Base-by-base conservation (phyloP, 2,797 vertebrate genomes). In the Pantherophis alleghaniensis region DNA sequence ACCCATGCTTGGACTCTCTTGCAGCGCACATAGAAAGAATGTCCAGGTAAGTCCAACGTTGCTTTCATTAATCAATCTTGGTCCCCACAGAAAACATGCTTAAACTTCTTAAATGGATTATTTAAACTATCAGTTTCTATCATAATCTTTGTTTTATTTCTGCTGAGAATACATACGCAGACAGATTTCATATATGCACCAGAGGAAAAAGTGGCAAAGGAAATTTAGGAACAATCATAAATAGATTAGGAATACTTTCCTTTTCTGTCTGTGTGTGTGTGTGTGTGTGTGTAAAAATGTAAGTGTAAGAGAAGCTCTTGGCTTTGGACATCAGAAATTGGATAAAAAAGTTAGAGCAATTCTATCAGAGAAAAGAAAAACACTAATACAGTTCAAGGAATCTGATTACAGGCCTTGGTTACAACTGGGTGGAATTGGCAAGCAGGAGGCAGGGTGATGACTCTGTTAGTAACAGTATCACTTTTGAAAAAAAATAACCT, bases 381-480 rank as follows among this genome's bases (percentile, higher is more conserved):
- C 13, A 3, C 7, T 32, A 87, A 63, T n/a, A 63, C 42, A 63
- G 53, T 63, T 87, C 83, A 79, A 26, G 59, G 83, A 87, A 87
- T 86, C 47, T 87, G 83, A 63, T 87, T 92, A 26, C 7, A 18
- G 13, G 51, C 20, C 86, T 87, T 63, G 22, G 86, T 92, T 92
- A 87, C 51, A 56, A 63, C 86, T 92, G 47, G 51, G 86, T 87
- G 51, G 86, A 92, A 55, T 37, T 92, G 91, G 91, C 91, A 87
- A 24, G 24, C n/a, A 55, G 28, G n/a, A 87, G 60, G 53, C 16
- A 87, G 91, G 86, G 55, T 87, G 91, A 87, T 87, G 51, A 69
- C 51, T 66, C 60, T 92, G n/a, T 87, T 69, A 87, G 91, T 91
- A 91, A 53, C 22, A 69, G 74, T 55, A 88, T 66, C 47, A 32